Conservation (phyloP, 2,797 vertebrate species). For the Channa striata region DNA sequence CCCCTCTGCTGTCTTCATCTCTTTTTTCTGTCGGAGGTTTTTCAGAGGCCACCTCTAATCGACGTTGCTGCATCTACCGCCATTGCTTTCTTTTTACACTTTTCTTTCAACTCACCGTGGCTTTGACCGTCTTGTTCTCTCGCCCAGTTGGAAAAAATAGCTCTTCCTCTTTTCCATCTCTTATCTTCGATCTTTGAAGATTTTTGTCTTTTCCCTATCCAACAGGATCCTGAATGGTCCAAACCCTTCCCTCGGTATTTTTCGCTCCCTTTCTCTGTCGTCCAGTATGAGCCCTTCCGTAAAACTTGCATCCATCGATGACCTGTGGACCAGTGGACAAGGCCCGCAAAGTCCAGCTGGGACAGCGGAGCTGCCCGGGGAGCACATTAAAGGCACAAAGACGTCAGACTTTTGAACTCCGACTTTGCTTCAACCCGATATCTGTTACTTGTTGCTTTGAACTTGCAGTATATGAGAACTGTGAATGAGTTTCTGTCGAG, state of each 20-base stretch:
- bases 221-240: conserved; percentile 14
- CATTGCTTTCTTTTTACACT: conserved; percentile 53
- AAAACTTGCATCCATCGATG: conserved; percentile 33
- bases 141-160: conserved; percentile 24
- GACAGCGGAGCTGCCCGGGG: conserved; percentile 47
- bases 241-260: conserved; percentile 2
- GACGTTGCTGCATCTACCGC: conserved; percentile 32
- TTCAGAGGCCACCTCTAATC: conserved; percentile 55
- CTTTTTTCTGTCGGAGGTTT: conserved; percentile 44
- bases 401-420: conserved; percentile 64
- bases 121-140: conserved; percentile 35
- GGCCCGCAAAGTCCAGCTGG: conserved; percentile 56
- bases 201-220: conserved; percentile 17
- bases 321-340: conserved; percentile 22
- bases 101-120: conserved; percentile 27
- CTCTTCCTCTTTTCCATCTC: not conserved
- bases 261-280: conserved; percentile 7
- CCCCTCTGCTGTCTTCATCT: conserved; percentile 54
- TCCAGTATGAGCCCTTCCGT: conserved; percentile 21
- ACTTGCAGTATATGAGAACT: conserved; percentile 14
- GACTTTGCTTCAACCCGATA: conserved; percentile 48
- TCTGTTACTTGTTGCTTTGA: conserved; percentile 64
- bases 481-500: conserved; percentile 12
- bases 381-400: conserved; percentile 63
- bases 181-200: too few relatives aligned